A percentile compares a stretch with the other conserved stretches of the same genome.
These are phyloP conservation scores for Prionailurus bengalensis DNA, from an alignment of 2,113 vertebrate genomes.

Conservation along the genomic window DNA sequence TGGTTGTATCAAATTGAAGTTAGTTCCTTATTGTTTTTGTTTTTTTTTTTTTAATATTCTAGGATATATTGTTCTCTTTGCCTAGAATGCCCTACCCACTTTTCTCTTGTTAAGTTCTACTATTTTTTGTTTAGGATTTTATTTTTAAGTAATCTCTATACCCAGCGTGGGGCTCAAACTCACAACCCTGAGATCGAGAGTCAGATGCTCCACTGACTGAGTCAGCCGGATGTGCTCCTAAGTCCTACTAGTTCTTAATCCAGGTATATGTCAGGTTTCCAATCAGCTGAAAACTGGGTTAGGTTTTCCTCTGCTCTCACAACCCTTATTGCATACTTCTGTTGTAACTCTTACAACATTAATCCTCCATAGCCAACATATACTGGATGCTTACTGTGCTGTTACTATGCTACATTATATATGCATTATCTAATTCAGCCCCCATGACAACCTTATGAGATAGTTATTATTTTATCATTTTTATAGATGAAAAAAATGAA, in stretches of 20 bases:
- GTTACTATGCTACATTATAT: background rate
- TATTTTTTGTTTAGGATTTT: background rate
- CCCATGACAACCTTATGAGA: background rate
- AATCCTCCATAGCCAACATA: background rate
- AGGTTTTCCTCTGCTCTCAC: background rate
- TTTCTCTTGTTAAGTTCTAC: background rate
- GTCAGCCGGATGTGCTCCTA: background rate
- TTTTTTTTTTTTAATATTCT: background rate
- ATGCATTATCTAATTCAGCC: background rate
- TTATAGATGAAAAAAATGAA: background rate
- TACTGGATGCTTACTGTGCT: background rate
- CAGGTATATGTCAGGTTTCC: background rate
- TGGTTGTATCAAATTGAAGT: conserved; percentile 25
- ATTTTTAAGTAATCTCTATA: background rate
- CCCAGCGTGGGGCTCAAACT: background rate
- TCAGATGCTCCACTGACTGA: background rate
- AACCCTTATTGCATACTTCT: background rate
- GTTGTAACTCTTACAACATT: background rate
- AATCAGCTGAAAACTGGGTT: background rate
- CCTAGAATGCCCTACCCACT: background rate
- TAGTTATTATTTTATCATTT: background rate
- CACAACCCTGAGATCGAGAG: background rate
- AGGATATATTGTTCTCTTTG: background rate
- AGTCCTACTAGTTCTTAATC: background rate
- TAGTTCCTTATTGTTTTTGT: background rate